Percentiles rank a stretch among this genome's conserved stretches.
Conservation (phyloP, 2,888 invertebrate genomes). For the Coleophora flavipennella region DNA sequence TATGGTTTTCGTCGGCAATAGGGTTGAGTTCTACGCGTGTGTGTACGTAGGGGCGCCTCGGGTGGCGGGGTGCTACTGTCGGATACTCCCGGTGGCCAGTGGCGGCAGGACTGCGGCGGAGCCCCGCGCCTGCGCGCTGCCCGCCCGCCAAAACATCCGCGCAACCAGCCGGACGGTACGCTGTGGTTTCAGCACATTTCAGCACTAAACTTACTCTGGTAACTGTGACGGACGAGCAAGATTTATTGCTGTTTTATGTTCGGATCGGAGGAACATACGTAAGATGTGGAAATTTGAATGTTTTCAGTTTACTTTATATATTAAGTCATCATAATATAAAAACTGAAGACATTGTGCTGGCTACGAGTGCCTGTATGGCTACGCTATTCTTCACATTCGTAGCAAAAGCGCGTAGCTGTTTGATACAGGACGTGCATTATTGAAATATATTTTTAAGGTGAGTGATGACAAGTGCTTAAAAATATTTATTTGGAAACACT, state of each 20-base stretch:
- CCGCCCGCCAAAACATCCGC: slow-evolving; percentile 68
- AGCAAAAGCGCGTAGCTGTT: no score
- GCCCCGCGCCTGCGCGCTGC: slow-evolving; percentile 52
- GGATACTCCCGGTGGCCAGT: slow-evolving; percentile 27
- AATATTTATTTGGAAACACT: no score
- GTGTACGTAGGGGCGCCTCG: slow-evolving; percentile 31
- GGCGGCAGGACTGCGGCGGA: slow-evolving; percentile 67
- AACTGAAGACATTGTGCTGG: no score
- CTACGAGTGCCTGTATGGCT: no score
- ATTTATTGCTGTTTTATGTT: slow-evolving; percentile 4
- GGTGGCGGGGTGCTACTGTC: slow-evolving; percentile 57
- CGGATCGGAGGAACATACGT: no score
- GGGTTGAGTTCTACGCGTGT: slow-evolving; percentile 31
- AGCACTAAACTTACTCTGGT: slow-evolving; percentile 42
- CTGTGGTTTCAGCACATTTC: slow-evolving; percentile 34
- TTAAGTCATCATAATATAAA: no score
- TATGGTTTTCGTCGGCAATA: slow-evolving; percentile 46
- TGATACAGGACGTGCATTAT: no score
- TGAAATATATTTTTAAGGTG: no score
- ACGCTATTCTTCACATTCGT: no score
- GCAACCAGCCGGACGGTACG: slow-evolving; percentile 24
- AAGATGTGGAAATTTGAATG: no score
- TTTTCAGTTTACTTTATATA: no score
- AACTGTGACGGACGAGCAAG: slow-evolving; percentile 13
- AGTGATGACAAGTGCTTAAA: no score